Conservation (phyloP, 2,888 invertebrate species). For the Lasioglossum morio region DNA sequence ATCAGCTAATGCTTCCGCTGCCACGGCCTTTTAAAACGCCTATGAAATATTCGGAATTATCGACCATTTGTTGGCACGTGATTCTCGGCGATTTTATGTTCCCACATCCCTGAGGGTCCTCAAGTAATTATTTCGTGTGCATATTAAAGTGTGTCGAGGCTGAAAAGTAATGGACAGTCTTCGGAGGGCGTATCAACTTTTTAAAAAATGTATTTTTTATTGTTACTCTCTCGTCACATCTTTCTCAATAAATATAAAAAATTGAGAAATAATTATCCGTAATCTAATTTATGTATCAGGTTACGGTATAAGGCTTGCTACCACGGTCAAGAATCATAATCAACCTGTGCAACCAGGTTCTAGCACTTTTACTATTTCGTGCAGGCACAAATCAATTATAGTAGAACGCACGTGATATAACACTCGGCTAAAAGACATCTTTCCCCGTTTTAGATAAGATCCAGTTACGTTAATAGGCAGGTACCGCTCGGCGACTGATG, state of each 20-base stretch:
- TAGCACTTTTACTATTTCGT: constrained; percentile 31
- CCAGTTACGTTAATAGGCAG: neutral
- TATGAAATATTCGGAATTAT: neutral
- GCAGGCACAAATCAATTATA: neutral
- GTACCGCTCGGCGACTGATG: neutral
- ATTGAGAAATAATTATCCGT: neutral
- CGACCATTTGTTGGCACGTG: neutral
- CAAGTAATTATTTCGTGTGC: neutral
- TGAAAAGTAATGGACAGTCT: too few relatives aligned
- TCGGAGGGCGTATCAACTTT: too few relatives aligned
- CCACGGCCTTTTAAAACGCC: neutral
- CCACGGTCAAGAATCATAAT: constrained; percentile 31
- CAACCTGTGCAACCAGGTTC: constrained; percentile 9
- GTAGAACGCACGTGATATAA: neutral
- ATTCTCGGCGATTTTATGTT: neutral
- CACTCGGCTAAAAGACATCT: neutral
- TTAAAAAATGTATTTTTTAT: too few relatives aligned
- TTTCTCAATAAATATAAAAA: neutral
- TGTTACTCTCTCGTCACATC: too few relatives aligned
- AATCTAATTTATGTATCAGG: neutral
- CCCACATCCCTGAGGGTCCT: neutral
- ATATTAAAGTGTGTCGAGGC: neutral
- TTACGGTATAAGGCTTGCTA: neutral
- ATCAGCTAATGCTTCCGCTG: neutral
- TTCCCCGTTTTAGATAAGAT: neutral